Conservation (phyloP, 2,113 vertebrate genomes). For the Terrapene triunguis region DNA sequence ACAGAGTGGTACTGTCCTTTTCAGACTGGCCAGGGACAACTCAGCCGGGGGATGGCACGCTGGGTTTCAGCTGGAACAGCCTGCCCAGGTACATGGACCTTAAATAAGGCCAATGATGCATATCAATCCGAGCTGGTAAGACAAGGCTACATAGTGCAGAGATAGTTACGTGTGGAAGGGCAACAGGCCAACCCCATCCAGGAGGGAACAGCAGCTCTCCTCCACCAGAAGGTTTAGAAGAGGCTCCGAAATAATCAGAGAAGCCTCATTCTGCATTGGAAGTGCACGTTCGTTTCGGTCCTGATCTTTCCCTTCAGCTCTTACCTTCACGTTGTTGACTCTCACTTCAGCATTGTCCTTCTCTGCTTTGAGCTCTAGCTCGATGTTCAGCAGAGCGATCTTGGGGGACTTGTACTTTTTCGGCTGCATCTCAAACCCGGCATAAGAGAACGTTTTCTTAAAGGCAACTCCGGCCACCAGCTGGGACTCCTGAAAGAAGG, state of each 20-base stretch:
- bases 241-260: not conserved
- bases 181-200: not conserved
- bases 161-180: not conserved
- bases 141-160: not conserved
- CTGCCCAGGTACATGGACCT: not conserved
- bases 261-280: not conserved
- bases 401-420: slow-evolving; percentile 91
- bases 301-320: not conserved
- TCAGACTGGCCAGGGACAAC: not conserved
- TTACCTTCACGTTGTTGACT: slow-evolving; percentile 92
- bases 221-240: not conserved
- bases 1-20: not conserved
- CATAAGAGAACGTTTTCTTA: slow-evolving; percentile 98
- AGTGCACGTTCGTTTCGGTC: no score
- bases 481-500: slow-evolving; percentile 88
- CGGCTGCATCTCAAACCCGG: slow-evolving; percentile 99
- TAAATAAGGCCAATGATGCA: not conserved
- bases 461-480: slow-evolving; percentile 95
- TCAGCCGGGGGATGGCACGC: no score
- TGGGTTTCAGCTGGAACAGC: not conserved
- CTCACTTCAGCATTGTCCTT: slow-evolving; percentile 97
- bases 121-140: not conserved
- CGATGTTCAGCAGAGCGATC: slow-evolving; percentile 94
- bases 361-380: slow-evolving; percentile 97
- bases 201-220: not conserved